These are phyloP conservation scores for Spicauda simplicius DNA, from an alignment of 2,888 invertebrate genomes.

Conservation along the genomic window DNA sequence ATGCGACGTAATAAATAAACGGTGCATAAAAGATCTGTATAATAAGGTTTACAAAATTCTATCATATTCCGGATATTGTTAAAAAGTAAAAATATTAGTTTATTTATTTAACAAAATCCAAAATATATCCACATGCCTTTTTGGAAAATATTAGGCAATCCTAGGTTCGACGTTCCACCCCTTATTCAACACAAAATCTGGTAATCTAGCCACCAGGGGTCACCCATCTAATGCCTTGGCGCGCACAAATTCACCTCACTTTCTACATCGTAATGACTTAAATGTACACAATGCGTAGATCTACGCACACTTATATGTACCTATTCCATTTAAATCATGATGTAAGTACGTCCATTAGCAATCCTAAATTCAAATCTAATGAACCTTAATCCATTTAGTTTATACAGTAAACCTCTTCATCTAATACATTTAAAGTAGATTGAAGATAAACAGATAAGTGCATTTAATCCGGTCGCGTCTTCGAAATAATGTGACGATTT, in stretches of 20 bases:
- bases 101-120: no score
- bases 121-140: no score
- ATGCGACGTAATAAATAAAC: no score
- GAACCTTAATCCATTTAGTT: not conserved
- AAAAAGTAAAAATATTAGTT: no score
- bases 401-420: not conserved
- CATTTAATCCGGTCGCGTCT: slow-evolving; percentile 28
- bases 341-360: not conserved
- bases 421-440: slow-evolving; percentile 17
- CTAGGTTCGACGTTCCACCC: no score
- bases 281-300: not conserved
- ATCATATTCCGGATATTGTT: no score
- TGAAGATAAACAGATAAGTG: slow-evolving; percentile 19
- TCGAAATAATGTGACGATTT: slow-evolving; percentile 21
- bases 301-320: no score
- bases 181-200: no score
- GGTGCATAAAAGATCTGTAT: no score
- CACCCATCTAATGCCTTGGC: not conserved
- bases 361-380: not conserved
- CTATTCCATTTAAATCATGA: not conserved
- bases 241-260: no score
- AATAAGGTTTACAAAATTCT: no score
- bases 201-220: slow-evolving; percentile 10
- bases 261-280: not conserved
- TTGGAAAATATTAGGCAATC: no score